Evolutionary conservation across 2,113 vertebrate species (phyloP).

Genomic region (Elanoides forficatus): DNA sequence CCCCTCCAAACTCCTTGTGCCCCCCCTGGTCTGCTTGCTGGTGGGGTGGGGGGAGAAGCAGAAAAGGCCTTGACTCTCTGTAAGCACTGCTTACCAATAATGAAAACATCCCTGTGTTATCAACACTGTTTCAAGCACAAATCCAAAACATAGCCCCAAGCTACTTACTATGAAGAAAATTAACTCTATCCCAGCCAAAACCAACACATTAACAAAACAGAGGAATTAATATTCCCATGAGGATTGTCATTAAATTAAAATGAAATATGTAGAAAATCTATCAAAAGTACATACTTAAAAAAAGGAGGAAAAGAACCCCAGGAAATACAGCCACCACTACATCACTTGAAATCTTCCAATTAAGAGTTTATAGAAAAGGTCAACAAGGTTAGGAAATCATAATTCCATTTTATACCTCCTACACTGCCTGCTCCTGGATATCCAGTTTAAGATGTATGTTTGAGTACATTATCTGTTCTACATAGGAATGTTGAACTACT

Average conservation of each 20-base stretch:
- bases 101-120: neutral
- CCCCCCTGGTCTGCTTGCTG: neutral
- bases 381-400: neutral
- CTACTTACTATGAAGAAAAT: neutral
- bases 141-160: neutral
- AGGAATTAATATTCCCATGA: neutral
- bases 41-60: neutral
- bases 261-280: neutral
- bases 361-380: neutral
- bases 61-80: neutral
- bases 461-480: neutral
- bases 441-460: neutral
- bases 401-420: neutral
- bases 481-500: neutral
- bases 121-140: neutral
- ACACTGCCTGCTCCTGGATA: neutral
- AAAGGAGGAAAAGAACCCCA: neutral
- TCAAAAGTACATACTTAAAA: neutral
- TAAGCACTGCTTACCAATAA: neutral
- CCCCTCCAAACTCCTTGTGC: neutral
- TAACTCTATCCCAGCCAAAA: neutral
- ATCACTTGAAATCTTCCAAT: neutral
- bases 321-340: neutral
- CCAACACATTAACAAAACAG: neutral
- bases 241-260: neutral